Base-by-base conservation (phyloP, 2,888 invertebrate genomes). In the Oxyteleia sp. region DNA sequence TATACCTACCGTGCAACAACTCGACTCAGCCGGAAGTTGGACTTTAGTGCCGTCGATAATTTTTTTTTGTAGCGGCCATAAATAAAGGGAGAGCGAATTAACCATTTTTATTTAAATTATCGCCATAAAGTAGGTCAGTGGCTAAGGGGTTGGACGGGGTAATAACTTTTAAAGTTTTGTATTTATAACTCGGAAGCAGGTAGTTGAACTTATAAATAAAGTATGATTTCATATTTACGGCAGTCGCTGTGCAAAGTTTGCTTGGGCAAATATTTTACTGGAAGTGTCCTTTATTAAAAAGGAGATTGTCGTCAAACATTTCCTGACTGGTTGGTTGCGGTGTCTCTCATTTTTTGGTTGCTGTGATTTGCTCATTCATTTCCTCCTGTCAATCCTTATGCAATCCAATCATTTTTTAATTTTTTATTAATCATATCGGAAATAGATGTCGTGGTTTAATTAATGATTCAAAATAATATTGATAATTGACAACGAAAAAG, bases 31-130 rank as follows among this genome's bases (percentile, higher is more conserved):
- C 66, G 41, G 26, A 66, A 66, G 75, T 66, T 47, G 10, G 23
- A 16, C 35, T 63, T 53, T 45, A 74, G 49, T 45, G 63, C 7
- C 10, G 3, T 4, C 63, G 64, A 43, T 64, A 57, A 66, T n/a
- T 23, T 29, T 10, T 64, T 66, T 55, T 49, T 75, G 74, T 75
- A 45, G 23, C 13, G 16, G 29, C n/a, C 20, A n/a, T 57, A 71
- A 72, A 72, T 61, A n/a, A 61, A 38, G 35, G 38, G 16, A n/a
- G 51, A 20, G 26, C 51, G 16, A 16, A 32, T 11, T 55, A 35
- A 18, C 10, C 2, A 29, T 68, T 59, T 61, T 41, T 49, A 7
- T 32, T 45, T 20, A 23, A 66, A 23, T 66, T 51, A 66, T 38
- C 51, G 5, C 32, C 2, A 16, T 15, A 53, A 53, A 53, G 53